A percentile compares a stretch with the other conserved stretches of the same genome.
These are phyloP conservation scores for Drosophila testacea DNA, from an alignment of 2,888 invertebrate genomes.

Conservation along the genomic window DNA sequence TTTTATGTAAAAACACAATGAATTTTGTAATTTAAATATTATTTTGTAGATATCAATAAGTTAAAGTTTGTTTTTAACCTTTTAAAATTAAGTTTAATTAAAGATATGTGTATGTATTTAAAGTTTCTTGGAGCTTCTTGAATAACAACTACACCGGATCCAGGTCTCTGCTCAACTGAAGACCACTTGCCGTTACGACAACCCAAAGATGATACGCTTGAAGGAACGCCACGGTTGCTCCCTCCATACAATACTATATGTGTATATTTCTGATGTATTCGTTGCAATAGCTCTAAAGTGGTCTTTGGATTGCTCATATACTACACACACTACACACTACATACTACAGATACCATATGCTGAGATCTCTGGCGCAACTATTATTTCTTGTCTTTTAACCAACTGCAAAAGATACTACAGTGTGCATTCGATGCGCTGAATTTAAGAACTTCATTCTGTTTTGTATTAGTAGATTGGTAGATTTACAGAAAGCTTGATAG, in stretches of 20 bases:
- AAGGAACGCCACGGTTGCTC: constrained; percentile 64
- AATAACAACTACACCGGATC: constrained; percentile 48
- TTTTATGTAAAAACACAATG: not conserved
- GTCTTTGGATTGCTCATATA: constrained; percentile 31
- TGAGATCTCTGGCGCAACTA: constrained; percentile 56
- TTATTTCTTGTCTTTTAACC: constrained; percentile 22
- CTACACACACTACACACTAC: not conserved
- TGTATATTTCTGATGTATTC: constrained; percentile 23
- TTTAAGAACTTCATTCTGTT: not conserved
- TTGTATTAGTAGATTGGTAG: not conserved
- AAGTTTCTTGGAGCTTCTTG: constrained; percentile 20
- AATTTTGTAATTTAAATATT: not conserved
- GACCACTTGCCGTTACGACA: constrained; percentile 74
- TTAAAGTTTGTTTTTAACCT: not conserved
- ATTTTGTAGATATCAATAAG: not conserved
- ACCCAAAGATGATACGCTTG: constrained; percentile 77
- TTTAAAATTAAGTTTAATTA: not conserved
- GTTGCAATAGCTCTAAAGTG: constrained; percentile 47
- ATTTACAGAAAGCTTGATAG: not conserved
- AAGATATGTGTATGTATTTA: not conserved
- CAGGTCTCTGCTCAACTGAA: constrained; percentile 73
- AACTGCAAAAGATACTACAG: constrained; percentile 15
- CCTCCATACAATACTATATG: constrained; percentile 4
- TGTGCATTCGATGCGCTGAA: not conserved
- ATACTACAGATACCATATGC: not conserved